Evolutionary conservation across 2,113 vertebrate species (phyloP), one percentile per base, ranked within the genome.

Genomic region (Lophochroa leadbeateri): DNA sequence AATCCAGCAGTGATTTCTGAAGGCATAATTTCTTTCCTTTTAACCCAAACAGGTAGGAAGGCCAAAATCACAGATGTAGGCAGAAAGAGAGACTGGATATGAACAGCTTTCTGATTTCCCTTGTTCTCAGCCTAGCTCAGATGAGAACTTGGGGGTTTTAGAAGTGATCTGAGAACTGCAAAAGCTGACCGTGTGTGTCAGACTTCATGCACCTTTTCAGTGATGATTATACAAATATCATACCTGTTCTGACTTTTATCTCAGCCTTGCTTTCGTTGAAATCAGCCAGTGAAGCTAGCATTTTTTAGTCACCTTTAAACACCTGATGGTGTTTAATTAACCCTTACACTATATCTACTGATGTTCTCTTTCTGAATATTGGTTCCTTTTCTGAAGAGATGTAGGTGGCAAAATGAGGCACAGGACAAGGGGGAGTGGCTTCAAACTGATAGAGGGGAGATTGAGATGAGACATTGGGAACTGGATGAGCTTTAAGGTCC

Each of bases 301-400:
- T 5, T 39, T 35, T 52, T 71, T 41, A 25, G 16, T 61, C 3
- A 3, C 37, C 7, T 58, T 55, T 24, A 25, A n/a, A n/a, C n/a
- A n/a, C n/a, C n/a, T 41, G 72, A 14, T 89, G 57, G 5, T 57
- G 37, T 31, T 52, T 70, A 58, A 57, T 11, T 55, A 70, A 49
- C 12, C 19, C 8, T 90, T 81, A 28, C 3, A 3, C 11, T 35
- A 0, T 17, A n/a, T 37, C 39, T 33, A 6, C 33, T 29, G 19
- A 2, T 64, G 21, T 64, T 39, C 7, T 71, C 9, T 52, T n/a
- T 35, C 24, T 43, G 78, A 25, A 2, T 49, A 29, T 47, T 70
- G 71, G 1, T 35, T 63, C 35, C 15, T 39, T 55, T 68, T 83
- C 52, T 84, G 37, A 50, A 58, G 50, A 43, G 84, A 27, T 37